A percentile compares a stretch with the other conserved stretches of the same genome.
These are phyloP conservation scores for Corvus moneduloides DNA, from an alignment of 2,113 vertebrate genomes.

Conservation along the genomic window DNA sequence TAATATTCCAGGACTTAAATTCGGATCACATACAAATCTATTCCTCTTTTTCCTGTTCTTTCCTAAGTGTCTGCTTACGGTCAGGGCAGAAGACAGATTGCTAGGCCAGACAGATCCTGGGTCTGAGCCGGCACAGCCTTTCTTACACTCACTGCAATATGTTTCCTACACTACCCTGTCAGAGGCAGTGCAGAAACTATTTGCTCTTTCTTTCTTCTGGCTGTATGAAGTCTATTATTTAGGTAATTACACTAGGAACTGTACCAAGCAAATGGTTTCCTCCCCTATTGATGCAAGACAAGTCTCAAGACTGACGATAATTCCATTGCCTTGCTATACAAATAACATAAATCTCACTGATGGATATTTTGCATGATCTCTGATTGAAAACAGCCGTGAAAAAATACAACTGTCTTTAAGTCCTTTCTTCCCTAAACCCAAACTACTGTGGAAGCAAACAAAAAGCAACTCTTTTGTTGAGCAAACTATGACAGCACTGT, in stretches of 20 bases:
- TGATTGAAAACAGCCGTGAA: background rate
- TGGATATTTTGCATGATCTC: background rate
- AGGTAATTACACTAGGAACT: constrained; percentile 28
- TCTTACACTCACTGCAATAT: background rate
- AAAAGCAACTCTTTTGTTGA: background rate
- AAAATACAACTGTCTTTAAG: background rate
- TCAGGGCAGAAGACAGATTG: background rate
- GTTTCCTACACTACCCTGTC: background rate
- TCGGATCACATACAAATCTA: background rate
- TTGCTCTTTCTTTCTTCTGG: constrained; percentile 36
- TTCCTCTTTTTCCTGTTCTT: background rate
- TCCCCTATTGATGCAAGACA: constrained; percentile 1
- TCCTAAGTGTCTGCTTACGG: background rate
- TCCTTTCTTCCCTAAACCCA: background rate
- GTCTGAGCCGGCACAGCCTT: background rate
- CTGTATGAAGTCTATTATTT: constrained; percentile 38
- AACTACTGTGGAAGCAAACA: background rate
- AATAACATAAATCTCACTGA: background rate
- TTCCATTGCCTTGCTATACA: background rate
- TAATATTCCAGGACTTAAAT: constrained; percentile 5
- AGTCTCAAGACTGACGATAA: background rate
- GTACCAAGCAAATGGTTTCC: constrained; percentile 22
- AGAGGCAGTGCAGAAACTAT: background rate
- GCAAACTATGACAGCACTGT: background rate
- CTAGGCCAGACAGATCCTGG: background rate